phyloP scores from a whole-genome alignment of 2,888 invertebrate species.

The Tenodera sinensis region DNA sequence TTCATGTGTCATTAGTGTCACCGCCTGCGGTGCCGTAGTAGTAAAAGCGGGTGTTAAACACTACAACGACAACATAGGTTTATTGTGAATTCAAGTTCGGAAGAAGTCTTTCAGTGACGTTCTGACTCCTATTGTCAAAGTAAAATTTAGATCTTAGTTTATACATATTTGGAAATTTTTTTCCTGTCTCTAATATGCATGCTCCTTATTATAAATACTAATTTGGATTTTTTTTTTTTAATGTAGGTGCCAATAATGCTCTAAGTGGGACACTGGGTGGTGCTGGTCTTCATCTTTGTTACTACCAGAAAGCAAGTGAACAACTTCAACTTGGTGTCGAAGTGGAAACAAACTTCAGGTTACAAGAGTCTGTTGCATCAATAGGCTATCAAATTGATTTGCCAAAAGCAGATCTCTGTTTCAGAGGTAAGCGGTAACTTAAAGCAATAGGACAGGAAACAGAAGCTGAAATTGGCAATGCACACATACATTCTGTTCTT shows the following conservation, averaged over 20 bases:
- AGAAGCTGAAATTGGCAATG: not conserved
- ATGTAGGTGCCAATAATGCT: conserved; percentile 49
- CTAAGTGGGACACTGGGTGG: conserved; percentile 59
- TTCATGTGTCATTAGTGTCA: too few species aligned
- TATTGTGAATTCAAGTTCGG: too few species aligned
- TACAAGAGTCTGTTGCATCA: conserved; percentile 87
- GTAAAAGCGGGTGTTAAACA: too few species aligned
- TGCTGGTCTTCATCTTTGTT: conserved; percentile 82
- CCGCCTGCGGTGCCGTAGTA: too few species aligned
- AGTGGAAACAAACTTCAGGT: conserved; percentile 85
- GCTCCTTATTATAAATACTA: not conserved
- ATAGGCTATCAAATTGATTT: conserved; percentile 93
- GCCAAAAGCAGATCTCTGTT: conserved; percentile 89
- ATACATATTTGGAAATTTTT: not conserved
- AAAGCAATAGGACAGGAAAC: too few species aligned
- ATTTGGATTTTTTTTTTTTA: conserved; percentile 29
- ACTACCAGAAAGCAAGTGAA: conserved; percentile 90
- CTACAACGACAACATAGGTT: too few species aligned
- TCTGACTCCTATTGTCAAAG: too few species aligned
- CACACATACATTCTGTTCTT: not conserved
- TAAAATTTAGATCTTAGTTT: too few species aligned
- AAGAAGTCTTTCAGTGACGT: too few species aligned
- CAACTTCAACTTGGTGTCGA: conserved; percentile 92
- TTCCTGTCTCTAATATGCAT: not conserved
- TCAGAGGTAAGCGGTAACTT: conserved; percentile 66